phyloP scores from a whole-genome alignment of 2,888 invertebrate genomes.

The Caenorhabditis sulstoni region DNA sequence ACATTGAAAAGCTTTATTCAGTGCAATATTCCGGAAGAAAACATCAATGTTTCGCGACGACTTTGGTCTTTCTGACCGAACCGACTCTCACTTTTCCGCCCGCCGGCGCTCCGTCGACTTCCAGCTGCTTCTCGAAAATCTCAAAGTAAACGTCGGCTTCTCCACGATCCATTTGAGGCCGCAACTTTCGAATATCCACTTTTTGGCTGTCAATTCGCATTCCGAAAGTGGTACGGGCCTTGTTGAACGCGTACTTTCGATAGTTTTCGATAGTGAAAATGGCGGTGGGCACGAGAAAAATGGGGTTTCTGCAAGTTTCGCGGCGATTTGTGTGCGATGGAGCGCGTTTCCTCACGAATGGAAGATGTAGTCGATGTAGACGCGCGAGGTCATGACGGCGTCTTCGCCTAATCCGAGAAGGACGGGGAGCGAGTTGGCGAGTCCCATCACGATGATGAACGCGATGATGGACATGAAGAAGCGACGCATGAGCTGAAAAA shows the following conservation, averaged over 20 bases:
- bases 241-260: slow-evolving; percentile 45
- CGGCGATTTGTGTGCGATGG: too few relatives aligned
- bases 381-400: slow-evolving; percentile 31
- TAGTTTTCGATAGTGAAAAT: slow-evolving; percentile 55
- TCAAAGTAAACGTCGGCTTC: slow-evolving; percentile 57
- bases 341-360: slow-evolving; percentile 31
- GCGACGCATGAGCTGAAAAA: slow-evolving; percentile 51
- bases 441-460: slow-evolving; percentile 51
- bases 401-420: slow-evolving; percentile 38
- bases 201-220: slow-evolving; percentile 47
- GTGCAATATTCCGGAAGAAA: too few relatives aligned
- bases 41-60: slow-evolving; percentile 11
- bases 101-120: slow-evolving; percentile 5
- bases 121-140: slow-evolving; percentile 52
- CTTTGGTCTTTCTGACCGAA: slow-evolving; percentile 30
- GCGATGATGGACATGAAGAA: slow-evolving; percentile 48
- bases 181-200: slow-evolving; percentile 52
- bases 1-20: neutral
- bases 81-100: slow-evolving; percentile 5
- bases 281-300: slow-evolving; percentile 48
- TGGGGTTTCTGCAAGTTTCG: slow-evolving; percentile 50
- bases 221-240: slow-evolving; percentile 48
- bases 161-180: slow-evolving; percentile 17
- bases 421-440: slow-evolving; percentile 53
- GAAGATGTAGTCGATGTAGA: slow-evolving; percentile 55